phyloP scores from a whole-genome alignment of 2,113 vertebrate species.

The Solea senegalensis region DNA sequence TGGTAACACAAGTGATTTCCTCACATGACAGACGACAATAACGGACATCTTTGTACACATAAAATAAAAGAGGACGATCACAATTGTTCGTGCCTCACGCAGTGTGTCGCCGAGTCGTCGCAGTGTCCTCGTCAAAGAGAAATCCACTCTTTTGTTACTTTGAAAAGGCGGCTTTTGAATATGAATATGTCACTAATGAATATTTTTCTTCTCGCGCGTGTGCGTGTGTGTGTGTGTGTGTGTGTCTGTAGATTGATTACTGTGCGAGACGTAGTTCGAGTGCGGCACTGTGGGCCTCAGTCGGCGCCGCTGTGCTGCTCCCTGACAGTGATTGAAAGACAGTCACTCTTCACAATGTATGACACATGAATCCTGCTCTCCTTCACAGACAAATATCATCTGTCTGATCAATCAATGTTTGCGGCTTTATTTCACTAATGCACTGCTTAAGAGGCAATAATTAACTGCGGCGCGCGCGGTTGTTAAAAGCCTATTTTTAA shows the following conservation, averaged over 20 bases:
- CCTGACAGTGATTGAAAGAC: slow-evolving; percentile 76
- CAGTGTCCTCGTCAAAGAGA: slow-evolving; percentile 58
- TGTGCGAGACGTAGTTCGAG: slow-evolving; percentile 60
- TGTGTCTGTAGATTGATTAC: slow-evolving; percentile 70
- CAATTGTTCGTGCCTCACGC: slow-evolving; percentile 59
- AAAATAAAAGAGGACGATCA: slow-evolving; percentile 59
- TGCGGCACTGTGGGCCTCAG: slow-evolving; percentile 57
- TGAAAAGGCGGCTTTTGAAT: slow-evolving; percentile 65
- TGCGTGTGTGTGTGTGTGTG: background rate
- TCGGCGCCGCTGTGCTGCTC: slow-evolving; percentile 60
- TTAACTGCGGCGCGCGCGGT: slow-evolving; percentile 75
- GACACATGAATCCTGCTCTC: slow-evolving; percentile 61
- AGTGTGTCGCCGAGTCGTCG: slow-evolving; percentile 53
- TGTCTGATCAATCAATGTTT: slow-evolving; percentile 79
- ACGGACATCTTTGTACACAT: slow-evolving; percentile 41
- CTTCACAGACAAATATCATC: slow-evolving; percentile 71
- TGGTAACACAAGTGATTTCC: slow-evolving; percentile 12
- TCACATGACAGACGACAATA: slow-evolving; percentile 32
- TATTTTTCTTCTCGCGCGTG: slow-evolving; percentile 59
- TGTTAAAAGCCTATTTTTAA: slow-evolving; percentile 85
- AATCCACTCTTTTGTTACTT: slow-evolving; percentile 60
- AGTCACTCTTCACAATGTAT: slow-evolving; percentile 55
- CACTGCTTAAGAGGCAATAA: slow-evolving; percentile 74
- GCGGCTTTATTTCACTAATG: slow-evolving; percentile 82
- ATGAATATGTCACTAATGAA: slow-evolving; percentile 75